phyloP scores from a whole-genome alignment of 2,797 vertebrate species.

The Cottoperca gobio region DNA sequence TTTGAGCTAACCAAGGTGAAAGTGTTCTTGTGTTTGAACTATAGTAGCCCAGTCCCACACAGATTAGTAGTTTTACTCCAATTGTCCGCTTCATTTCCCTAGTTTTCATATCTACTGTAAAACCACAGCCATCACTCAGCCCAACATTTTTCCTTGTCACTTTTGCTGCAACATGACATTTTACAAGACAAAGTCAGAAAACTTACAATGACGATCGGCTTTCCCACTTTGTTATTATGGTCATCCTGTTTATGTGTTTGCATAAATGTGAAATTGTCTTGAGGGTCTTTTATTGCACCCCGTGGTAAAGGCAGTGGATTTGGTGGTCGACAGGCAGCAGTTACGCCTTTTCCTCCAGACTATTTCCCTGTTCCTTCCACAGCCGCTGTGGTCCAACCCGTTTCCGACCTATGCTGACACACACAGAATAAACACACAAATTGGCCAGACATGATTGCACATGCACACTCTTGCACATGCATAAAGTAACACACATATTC shows the following conservation, averaged over 20 bases:
- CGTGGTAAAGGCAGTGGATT: slow-evolving; percentile 63
- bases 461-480: slow-evolving; percentile 17
- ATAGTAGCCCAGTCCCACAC: slow-evolving; percentile 9
- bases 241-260: slow-evolving; percentile 18
- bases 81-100: neutral
- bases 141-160: slow-evolving; percentile 16
- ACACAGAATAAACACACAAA: slow-evolving; percentile 42
- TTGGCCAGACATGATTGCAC: slow-evolving; percentile 22
- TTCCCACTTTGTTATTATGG: slow-evolving; percentile 38
- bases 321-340: slow-evolving; percentile 61
- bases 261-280: slow-evolving; percentile 50
- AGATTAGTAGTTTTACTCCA: slow-evolving; percentile 20
- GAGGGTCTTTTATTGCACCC: slow-evolving; percentile 70
- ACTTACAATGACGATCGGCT: slow-evolving; percentile 17
- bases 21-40: slow-evolving; percentile 12
- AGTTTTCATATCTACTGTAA: slow-evolving; percentile 17
- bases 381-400: slow-evolving; percentile 60
- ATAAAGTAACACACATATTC: slow-evolving; percentile 21
- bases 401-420: slow-evolving; percentile 71
- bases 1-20: neutral
- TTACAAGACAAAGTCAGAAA: slow-evolving; percentile 41
- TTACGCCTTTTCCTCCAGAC: slow-evolving; percentile 83
- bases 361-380: slow-evolving; percentile 80
- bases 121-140: slow-evolving; percentile 20
- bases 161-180: slow-evolving; percentile 45